A percentile compares a stretch with the other conserved stretches of the same genome.
These are phyloP conservation scores for Subacronicta megacephala DNA, from an alignment of 2,888 invertebrate genomes.

Conservation along the genomic window DNA sequence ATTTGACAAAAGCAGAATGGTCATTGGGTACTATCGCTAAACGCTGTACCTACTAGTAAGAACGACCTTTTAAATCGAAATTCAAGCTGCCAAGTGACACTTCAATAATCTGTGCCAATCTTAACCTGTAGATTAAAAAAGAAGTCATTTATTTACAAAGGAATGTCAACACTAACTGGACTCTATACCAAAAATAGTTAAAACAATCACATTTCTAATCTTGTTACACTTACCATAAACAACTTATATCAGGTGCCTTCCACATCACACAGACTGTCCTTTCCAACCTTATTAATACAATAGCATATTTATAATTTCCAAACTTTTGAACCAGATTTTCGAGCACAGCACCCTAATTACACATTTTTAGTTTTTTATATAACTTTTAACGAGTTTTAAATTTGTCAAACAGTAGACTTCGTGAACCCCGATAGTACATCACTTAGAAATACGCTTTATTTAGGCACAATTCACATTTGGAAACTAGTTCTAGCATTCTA, in stretches of 20 bases:
- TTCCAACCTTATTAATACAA: constrained; percentile 13
- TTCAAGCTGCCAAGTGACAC: neutral
- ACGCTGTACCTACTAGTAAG: neutral
- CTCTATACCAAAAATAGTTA: constrained; percentile 10
- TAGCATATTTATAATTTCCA: constrained; percentile 30
- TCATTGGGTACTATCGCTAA: constrained; percentile 17
- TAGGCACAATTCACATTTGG: constrained; percentile 87
- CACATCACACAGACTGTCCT: constrained; percentile 13
- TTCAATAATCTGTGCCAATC: neutral
- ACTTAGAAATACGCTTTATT: constrained; percentile 73
- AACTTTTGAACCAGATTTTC: constrained; percentile 28
- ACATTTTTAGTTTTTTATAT: constrained; percentile 39
- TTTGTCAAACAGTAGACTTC: constrained; percentile 53
- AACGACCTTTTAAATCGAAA: neutral
- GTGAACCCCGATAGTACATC: constrained; percentile 60
- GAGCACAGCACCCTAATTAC: constrained; percentile 56
- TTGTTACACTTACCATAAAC: constrained; percentile 50
- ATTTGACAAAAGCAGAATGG: constrained; percentile 29
- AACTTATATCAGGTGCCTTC: constrained; percentile 47
- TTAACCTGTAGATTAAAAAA: constrained; percentile 5
- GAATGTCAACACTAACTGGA: constrained; percentile 15
- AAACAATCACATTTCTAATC: constrained; percentile 54
- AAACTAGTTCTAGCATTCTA: constrained; percentile 85
- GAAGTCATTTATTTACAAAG: constrained; percentile 35
- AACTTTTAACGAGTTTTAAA: constrained; percentile 51